phyloP scores from a whole-genome alignment of 2,888 invertebrate genomes.

The Cylloceria caligata region DNA sequence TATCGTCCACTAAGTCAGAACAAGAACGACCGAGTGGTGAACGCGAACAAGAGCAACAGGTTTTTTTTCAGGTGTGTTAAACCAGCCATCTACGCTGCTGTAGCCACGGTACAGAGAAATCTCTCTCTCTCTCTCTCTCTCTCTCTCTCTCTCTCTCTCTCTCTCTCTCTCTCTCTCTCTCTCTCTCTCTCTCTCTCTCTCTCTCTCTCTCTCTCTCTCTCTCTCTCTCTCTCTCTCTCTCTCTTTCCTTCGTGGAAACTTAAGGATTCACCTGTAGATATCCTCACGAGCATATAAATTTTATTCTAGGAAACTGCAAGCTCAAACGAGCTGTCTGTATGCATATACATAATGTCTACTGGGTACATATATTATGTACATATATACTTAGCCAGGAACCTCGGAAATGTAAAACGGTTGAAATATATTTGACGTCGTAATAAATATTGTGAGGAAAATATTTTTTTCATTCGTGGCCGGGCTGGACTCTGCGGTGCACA shows the following conservation, averaged over 20 bases:
- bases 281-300: constrained; percentile 39
- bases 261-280: constrained; percentile 60
- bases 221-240: constrained; percentile 40
- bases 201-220: constrained; percentile 40
- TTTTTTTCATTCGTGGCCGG: background rate
- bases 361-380: background rate
- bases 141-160: constrained; percentile 40
- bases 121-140: constrained; percentile 37
- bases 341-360: background rate
- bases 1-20: constrained; percentile 34
- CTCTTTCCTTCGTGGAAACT: constrained; percentile 47
- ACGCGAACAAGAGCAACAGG: constrained; percentile 63
- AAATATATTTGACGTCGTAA: constrained; percentile 45
- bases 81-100: constrained; percentile 20
- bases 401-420: constrained; percentile 26
- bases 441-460: constrained; percentile 47
- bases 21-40: constrained; percentile 37
- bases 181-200: constrained; percentile 40
- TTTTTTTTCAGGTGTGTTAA: constrained; percentile 65
- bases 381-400: background rate
- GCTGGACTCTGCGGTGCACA: background rate
- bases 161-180: constrained; percentile 40
- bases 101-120: no score
- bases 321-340: constrained; percentile 23
- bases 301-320: constrained; percentile 10